Base-by-base conservation (phyloP, 1,140 invertebrate genomes). In the Saccostrea cuccullata region DNA sequence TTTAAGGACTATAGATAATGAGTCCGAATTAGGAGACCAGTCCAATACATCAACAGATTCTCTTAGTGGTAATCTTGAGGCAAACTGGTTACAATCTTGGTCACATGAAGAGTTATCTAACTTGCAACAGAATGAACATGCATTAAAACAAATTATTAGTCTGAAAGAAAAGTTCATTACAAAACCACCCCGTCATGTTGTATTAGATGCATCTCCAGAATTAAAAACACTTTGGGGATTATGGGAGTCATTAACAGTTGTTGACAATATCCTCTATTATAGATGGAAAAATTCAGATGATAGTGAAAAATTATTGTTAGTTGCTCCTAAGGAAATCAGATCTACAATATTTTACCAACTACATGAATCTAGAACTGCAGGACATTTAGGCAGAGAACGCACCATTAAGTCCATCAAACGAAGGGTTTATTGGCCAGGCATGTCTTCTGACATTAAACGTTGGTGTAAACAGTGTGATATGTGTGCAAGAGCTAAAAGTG, bases 381-480 rank as follows among this genome's bases (percentile, higher is more conserved):
- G 86, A 23, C 89, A 90, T 85, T 87, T 87, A 55, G 89, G 90
- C 15, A 84, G 89, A 55, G 86, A 90, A 30, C 86, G 84, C 47
- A 90, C 87, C 56, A 17, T 86, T 40, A 40, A 67, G 26, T 17
- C 56, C 1, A 84, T 36, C 30, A 36, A 36, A 36, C 30, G 30
- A 36, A 36, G 30, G 30, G 30, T 36, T 36, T 36, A 90, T 82
- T 91, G 90, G 90, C 88, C 88, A 26, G 73, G 67, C 2, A 89
- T 89, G 82, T 40, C 82, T 0, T 36, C 86, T 11, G 73, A 86
- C 20, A 83, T 91, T 12, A n/a, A 47, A 56, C 26, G 40, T 0
- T 91, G 90, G 90, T 89, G 88, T 83, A 36, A 58, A 87, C 40
- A 87, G n/a, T 90, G 90, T 82, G 73, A 36, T 36, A 36, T 36